Percentiles rank a stretch among this genome's conserved stretches.
phyloP scores from a whole-genome alignment of 2,797 vertebrate species.

The Furcifer pardalis region DNA sequence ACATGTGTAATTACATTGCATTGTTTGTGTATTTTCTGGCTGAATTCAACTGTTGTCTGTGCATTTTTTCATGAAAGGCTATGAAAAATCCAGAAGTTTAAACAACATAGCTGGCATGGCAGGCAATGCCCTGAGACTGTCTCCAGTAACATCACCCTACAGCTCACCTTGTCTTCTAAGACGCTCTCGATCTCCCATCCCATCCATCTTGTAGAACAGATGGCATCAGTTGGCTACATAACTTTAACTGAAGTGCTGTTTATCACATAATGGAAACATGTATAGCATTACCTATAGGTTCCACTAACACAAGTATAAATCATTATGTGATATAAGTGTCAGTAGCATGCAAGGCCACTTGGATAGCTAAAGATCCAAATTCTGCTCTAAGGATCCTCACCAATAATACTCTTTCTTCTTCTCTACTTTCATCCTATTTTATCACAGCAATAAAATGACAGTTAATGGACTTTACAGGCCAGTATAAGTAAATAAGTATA shows the following conservation, averaged over 20 bases:
- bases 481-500: slow-evolving; percentile 77
- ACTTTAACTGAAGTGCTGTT: slow-evolving; percentile 69
- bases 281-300: slow-evolving; percentile 72
- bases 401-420: slow-evolving; percentile 70
- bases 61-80: slow-evolving; percentile 90
- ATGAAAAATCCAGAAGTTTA: slow-evolving; percentile 96
- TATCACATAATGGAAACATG: slow-evolving; percentile 69
- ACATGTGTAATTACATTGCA: slow-evolving; percentile 70
- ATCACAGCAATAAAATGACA: slow-evolving; percentile 83
- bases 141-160: slow-evolving; percentile 92
- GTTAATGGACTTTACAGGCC: slow-evolving; percentile 78
- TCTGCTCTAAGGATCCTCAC: slow-evolving; percentile 68
- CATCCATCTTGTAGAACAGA: slow-evolving; percentile 90
- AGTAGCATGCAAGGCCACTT: slow-evolving; percentile 69
- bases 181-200: slow-evolving; percentile 91
- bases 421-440: slow-evolving; percentile 69
- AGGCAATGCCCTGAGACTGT: slow-evolving; percentile 90
- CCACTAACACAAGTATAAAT: slow-evolving; percentile 67
- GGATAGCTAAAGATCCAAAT: slow-evolving; percentile 70
- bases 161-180: slow-evolving; percentile 93
- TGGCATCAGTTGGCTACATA: slow-evolving; percentile 71
- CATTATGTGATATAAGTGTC: slow-evolving; percentile 71
- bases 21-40: slow-evolving; percentile 85
- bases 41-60: slow-evolving; percentile 87
- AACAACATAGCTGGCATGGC: slow-evolving; percentile 95